Evolutionary conservation across 2,797 vertebrate species (phyloP), one percentile per base, ranked within the genome.

Genomic region (Enteromius anoplus): DNA sequence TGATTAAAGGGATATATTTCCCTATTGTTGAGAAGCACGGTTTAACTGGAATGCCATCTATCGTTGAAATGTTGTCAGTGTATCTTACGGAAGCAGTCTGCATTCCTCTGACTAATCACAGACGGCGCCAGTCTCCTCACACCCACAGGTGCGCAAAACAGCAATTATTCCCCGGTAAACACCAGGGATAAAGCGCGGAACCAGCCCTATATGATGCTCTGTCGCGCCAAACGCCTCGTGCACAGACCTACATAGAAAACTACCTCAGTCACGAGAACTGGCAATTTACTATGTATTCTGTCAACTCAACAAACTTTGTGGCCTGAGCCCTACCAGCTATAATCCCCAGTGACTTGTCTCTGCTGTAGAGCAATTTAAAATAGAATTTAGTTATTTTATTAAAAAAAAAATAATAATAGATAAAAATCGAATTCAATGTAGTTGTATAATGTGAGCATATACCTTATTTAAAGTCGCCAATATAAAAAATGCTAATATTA

Each of bases 141-240:
- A 87, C 89, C 89, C 87, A 86, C 84, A 90, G 89, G 91, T 91
- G 90, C 91, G 90, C 92, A 94, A 95, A 95, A 94, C 91, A 94
- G 90, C 92, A 92, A 95, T 95, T 95, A 94, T 90, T 93, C 92
- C 87, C 92, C 92, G 86, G 85, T 91, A 93, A 91, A 93, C 90
- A 92, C 90, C 89, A 85, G 89, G 89, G 88, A 86, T 88, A 88
- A 90, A 85, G 88, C 91, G 86, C 90, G 40, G 88, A 92, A 81
- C 91, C 88, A 88, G 88, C 89, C 90, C 88, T 85, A 90, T 90
- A 88, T 87, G 89, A 92, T 88, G 90, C 86, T 86, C 89, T 91
- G 91, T 89, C 84, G 88, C 89, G 84, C 88, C 87, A 88, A 82
- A 88, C 88, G 90, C 94, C 89, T 92, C 92, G 91, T 91, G 83